Evolutionary conservation across 1,140 invertebrate genomes (phyloP).

Genomic region (Scaptodrosophila lebanonensis): DNA sequence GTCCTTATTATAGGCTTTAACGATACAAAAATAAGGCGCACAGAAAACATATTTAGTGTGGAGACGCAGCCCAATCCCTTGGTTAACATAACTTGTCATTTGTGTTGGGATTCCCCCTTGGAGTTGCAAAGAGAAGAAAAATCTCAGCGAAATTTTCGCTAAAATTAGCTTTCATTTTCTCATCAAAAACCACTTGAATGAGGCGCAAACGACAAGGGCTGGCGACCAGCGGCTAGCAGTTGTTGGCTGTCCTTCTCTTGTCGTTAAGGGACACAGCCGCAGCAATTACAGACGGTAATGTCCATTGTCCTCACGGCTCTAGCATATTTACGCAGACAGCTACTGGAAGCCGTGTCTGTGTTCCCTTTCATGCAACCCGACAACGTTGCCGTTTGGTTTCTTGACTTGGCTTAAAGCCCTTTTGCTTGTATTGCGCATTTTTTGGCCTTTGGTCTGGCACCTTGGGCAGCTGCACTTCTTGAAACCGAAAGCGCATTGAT

Average conservation of each 20-base stretch:
- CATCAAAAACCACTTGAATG: conserved; percentile 76
- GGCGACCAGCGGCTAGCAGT: conserved; percentile 12
- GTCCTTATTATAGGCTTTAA: too few species aligned
- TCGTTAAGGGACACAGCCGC: conserved; percentile 52
- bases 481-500: conserved; percentile 63
- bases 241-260: conserved; percentile 22
- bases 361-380: neutral
- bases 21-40: too few species aligned
- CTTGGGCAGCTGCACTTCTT: conserved; percentile 55
- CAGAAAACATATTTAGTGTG: conserved; percentile 52
- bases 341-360: too few species aligned
- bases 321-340: too few species aligned
- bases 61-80: neutral
- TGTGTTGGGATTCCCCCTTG: conserved; percentile 48
- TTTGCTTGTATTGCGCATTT: conserved; percentile 35
- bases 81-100: conserved; percentile 62
- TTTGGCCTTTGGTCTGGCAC: conserved; percentile 30
- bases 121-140: conserved; percentile 42
- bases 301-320: conserved; percentile 14
- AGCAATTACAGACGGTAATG: conserved; percentile 69
- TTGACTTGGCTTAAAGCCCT: conserved; percentile 55
- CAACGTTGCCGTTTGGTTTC: conserved; percentile 14
- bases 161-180: conserved; percentile 76
- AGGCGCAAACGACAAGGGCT: conserved; percentile 18
- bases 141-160: conserved; percentile 52